Percentiles rank a stretch among this genome's conserved stretches.
Conservation (phyloP, 2,113 vertebrate species). For the Gadus chalcogrammus region DNA sequence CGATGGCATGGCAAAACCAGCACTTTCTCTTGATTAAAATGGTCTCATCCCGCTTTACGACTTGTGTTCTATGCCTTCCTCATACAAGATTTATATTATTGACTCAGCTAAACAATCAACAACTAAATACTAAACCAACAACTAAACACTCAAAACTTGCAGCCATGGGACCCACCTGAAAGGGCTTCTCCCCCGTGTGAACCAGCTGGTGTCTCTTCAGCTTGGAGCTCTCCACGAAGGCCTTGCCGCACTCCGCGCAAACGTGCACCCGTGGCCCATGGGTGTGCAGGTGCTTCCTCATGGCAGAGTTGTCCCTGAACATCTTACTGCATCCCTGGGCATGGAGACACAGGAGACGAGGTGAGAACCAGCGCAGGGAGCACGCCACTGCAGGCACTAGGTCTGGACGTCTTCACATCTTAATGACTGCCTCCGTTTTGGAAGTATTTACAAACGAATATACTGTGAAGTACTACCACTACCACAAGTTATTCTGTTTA, state of each 20-base stretch:
- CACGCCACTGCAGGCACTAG: too few species aligned
- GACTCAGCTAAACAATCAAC: too few species aligned
- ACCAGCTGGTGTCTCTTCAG: constrained; percentile 97
- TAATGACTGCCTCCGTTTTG: too few species aligned
- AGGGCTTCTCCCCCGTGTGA: constrained; percentile 99
- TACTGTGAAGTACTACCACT: too few species aligned
- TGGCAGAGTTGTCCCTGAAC: constrained; percentile 99
- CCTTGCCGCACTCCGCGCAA: constrained; percentile 97
- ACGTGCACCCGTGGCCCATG: constrained; percentile 95
- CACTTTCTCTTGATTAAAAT: constrained; percentile 39
- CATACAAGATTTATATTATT: constrained; percentile 9
- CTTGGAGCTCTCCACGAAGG: constrained; percentile 97
- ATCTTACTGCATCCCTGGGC: constrained; percentile 95
- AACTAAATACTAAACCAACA: too few species aligned
- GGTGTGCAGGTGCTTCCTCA: constrained; percentile 98
- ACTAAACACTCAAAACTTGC: not conserved
- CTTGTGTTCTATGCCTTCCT: constrained; percentile 71
- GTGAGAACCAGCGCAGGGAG: not conserved
- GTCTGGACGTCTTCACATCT: too few species aligned
- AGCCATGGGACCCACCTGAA: constrained; percentile 79
- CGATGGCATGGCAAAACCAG: constrained; percentile 83
- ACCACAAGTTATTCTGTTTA: too few species aligned
- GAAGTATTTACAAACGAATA: too few species aligned
- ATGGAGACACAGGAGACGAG: not conserved
- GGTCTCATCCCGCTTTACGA: constrained; percentile 53